Base-by-base conservation (phyloP, 2,797 vertebrate species). In the Hozukius guyotensis region DNA sequence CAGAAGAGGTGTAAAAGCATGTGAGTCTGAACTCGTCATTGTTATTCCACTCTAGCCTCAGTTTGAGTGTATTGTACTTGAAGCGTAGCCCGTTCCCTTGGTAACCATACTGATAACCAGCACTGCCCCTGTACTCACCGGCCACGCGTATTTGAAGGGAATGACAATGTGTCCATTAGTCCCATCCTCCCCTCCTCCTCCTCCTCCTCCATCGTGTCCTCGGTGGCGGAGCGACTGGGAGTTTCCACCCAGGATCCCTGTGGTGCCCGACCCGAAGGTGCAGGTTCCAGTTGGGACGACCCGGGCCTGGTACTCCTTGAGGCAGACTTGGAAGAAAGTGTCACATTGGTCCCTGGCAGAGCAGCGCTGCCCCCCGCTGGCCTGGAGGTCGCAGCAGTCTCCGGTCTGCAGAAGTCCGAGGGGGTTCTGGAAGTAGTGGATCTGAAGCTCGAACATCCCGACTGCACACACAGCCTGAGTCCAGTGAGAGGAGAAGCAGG, bases 251-350 rank as follows among this genome's bases (percentile, higher is more conserved):
- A 97, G 94, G 77, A 96, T 67, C 4, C 91, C 90, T 0, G 96
- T 96, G 81, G 67, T 89, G 77, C 94, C 95, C 0, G 91, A 86
- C 3, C 96, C 96, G 2, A 96, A 96, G 9, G 95, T 96, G 81
- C 96, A 97, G 27, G 94, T 1, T 57, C 96, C 96, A 0, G 85
- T 92, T 0, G 95, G 87, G 6, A 77, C 18, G 1, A 96, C 95
- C 6, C 96, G 94, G 63, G 92, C 88, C 92, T 97, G 96, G 88
- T 97, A 97, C 91, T 97, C 96, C 93, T 97, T 97, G 34, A 97
- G 95, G 80, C 96, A 97, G 77, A 92, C 95, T 31, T 88, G 93
- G 86, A 97, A 96, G 77, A 94, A 96, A 13, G 96, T 96, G 82
- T 94, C 96, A 75, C 96, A 97, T 31, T 94, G 95, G 82, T 95